These are phyloP conservation scores for Canis aureus DNA, from an alignment of 2,113 vertebrate species.

Conservation along the genomic window DNA sequence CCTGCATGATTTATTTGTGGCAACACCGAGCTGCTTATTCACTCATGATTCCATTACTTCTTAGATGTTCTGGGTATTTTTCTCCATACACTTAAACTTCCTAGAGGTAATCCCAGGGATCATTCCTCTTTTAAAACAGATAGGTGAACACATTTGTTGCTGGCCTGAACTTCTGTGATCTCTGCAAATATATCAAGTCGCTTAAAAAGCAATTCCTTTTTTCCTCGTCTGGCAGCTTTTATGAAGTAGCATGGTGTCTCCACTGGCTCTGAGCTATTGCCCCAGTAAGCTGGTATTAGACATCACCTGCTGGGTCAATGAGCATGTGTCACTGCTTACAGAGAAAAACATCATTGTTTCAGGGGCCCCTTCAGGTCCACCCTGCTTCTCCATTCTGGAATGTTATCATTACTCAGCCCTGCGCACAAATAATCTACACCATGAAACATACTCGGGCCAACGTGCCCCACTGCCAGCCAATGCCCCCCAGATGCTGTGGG, in stretches of 20 bases:
- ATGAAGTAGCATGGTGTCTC: not conserved
- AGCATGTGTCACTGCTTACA: not conserved
- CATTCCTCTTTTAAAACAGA: slow-evolving; percentile 77
- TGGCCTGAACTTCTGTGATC: slow-evolving; percentile 65
- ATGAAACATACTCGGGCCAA: not conserved
- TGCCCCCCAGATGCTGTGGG: not conserved
- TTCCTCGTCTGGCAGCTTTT: slow-evolving; percentile 22
- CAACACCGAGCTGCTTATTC: slow-evolving; percentile 69
- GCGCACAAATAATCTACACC: not conserved
- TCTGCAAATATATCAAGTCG: slow-evolving; percentile 72
- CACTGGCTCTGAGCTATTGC: not conserved
- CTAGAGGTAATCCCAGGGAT: slow-evolving; percentile 68
- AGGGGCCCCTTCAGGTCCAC: not conserved
- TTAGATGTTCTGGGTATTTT: slow-evolving; percentile 75
- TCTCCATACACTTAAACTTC: slow-evolving; percentile 69
- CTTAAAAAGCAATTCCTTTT: slow-evolving; percentile 71
- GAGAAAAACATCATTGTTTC: not conserved
- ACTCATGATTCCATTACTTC: slow-evolving; percentile 78
- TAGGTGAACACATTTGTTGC: slow-evolving; percentile 57
- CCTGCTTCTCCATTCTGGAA: not conserved
- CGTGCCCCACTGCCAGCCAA: not conserved
- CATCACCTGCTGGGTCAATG: not conserved
- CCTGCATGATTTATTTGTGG: slow-evolving; percentile 76
- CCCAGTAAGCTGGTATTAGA: not conserved
- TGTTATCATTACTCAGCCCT: not conserved